Evolutionary conservation across 2,888 invertebrate genomes (phyloP), one percentile per base, ranked within the genome.

Genomic region (Lingula anatina): DNA sequence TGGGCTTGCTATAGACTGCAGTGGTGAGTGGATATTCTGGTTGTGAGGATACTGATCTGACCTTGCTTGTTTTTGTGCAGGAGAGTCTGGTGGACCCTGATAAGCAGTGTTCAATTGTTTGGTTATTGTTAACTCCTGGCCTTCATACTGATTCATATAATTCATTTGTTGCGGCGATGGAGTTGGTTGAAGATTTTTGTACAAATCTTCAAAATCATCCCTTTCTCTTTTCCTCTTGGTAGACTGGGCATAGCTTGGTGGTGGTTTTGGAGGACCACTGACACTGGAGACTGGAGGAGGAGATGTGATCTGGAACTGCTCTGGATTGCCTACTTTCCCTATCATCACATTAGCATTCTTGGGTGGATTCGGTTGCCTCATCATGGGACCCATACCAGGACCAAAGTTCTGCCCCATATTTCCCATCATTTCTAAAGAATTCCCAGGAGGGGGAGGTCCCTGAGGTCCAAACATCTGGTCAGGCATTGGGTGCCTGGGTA

Each of bases 101-200:
- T 68, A 76, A 78, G 90, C 90, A 37, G 90, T 89, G 75, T 94
- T 94, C 44, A 92, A 89, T 79, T 94, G 93, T 78, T 93, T 93
- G 75, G 93, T 93, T 80, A 94, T 94, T 64, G 92, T 93, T 71
- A 94, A 81, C 80, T 94, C 94, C 83, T 94, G 93, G 56, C 92
- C 92, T 83, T 94, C 93, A 78, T 94, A 93, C 65, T 91, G 88
- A 82, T 90, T 92, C 71, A 93, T 85, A 82, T 93, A 94, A 65
- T 90, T 91, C 75, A 94, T 92, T 83, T 92, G 93, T 80, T 93
- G 92, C 50, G 94, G 94, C 59, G 93, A 93, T 60, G 94, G 93
- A 67, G 94, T 93, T 57, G 93, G 93, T 55, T 75, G 75, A 28
- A 75, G 59, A 52, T 73, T 73, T 62, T 73, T 71, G 55, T 71